Evolutionary conservation across 2,113 vertebrate genomes (phyloP).

Genomic region (Elanoides forficatus): DNA sequence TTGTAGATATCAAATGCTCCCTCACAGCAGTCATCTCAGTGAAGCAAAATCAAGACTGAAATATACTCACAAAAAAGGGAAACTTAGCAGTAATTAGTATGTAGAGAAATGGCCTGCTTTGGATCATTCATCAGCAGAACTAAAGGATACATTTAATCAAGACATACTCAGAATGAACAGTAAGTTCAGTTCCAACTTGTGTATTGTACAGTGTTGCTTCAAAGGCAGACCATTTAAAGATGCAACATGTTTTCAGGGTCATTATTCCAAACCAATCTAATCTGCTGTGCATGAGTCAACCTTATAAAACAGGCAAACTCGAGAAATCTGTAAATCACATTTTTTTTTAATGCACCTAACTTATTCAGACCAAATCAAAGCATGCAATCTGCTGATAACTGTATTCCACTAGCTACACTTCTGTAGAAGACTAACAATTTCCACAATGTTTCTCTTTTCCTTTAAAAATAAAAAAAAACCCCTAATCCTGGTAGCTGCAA

Average conservation of each 20-base stretch:
- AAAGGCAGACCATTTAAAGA: background rate
- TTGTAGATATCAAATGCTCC: background rate
- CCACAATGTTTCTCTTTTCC: background rate
- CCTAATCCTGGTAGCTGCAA: background rate
- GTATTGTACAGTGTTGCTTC: background rate
- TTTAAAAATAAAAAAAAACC: background rate
- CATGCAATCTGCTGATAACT: conserved; percentile 37
- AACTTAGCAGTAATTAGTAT: background rate
- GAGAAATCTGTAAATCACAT: conserved; percentile 8
- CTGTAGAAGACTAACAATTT: conserved; percentile 19
- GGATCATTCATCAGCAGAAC: background rate
- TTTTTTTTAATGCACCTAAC: background rate
- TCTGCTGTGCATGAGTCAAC: background rate
- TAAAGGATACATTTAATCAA: background rate
- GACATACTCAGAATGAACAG: background rate
- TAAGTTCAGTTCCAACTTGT: background rate
- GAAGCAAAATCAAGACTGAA: background rate
- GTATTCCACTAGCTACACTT: background rate
- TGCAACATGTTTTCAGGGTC: background rate
- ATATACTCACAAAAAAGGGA: background rate
- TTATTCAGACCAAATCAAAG: conserved; percentile 39
- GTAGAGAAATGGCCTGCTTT: background rate
- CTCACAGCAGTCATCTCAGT: background rate
- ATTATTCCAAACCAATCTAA: conserved; percentile 18
- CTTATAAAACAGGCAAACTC: background rate